phyloP scores from a whole-genome alignment of 2,888 invertebrate species.

The Melikaiella ostensackeni region DNA sequence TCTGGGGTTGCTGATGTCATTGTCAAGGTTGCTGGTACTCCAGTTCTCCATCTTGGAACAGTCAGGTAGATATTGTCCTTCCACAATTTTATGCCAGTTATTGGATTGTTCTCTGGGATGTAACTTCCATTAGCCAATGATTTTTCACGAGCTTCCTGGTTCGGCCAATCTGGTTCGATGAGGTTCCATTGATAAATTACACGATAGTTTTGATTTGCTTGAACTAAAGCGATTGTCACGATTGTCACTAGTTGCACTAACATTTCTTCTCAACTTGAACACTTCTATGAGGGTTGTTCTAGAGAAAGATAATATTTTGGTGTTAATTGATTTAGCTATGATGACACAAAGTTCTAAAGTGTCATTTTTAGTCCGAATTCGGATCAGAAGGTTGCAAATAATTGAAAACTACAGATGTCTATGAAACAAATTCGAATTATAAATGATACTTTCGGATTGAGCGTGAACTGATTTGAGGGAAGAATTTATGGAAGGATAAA shows the following conservation, averaged over 20 bases:
- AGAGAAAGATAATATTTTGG: background rate
- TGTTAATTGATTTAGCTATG: background rate
- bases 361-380: background rate
- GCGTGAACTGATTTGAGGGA: background rate
- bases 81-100: conserved; percentile 84
- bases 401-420: background rate
- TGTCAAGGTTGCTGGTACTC: conserved; percentile 85
- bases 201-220: conserved; percentile 79
- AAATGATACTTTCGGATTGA: background rate
- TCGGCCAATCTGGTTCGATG: conserved; percentile 84
- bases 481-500: background rate
- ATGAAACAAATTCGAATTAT: background rate
- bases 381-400: background rate
- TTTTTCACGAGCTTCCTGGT: conserved; percentile 79
- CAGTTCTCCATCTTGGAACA: conserved; percentile 84
- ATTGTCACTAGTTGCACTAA: conserved; percentile 50
- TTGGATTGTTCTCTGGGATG: conserved; percentile 83
- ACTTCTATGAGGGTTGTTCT: background rate
- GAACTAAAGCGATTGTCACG: conserved; percentile 45
- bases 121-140: conserved; percentile 81
- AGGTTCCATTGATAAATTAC: conserved; percentile 87
- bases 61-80: conserved; percentile 84
- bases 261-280: background rate
- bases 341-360: background rate
- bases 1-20: conserved; percentile 78